Evolutionary conservation across 23 tunicate genomes (phyloP), one percentile per base, ranked within the genome.

Genomic region (Ascidia mentula): DNA sequence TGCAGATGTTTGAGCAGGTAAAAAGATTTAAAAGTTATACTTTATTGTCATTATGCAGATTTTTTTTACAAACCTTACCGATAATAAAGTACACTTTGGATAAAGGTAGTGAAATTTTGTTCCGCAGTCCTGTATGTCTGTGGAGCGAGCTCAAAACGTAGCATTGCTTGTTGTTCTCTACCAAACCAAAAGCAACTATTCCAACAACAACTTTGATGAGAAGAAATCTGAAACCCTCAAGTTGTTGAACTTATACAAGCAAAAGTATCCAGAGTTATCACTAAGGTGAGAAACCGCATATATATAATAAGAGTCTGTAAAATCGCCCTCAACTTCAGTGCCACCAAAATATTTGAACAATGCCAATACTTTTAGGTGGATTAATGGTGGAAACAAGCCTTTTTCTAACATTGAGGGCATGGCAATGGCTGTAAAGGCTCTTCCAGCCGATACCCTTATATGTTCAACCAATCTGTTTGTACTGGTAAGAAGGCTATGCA

Each of bases 1-100:
- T 93, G 98, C 98, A 93, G 60, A 93, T 88, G 98, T 93, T 93
- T 84, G 98, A 93, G 80, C 89, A 93, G 89, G 98, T 93, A 53
- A 53, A 53, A 53, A 5, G 65, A 3, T 5, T 53, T 9, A 53
- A 53, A 53, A 3, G 22, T 28, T 53, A 28, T 28, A 30, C 36
- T 18, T 70, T 70, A 42, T 12, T 12, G 15, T 9, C 53, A 42
- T 15, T 42, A 9, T 9, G 15, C 12, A 42, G 15, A 9, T 42
- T 12, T 42, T 42, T 42, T 42, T 12, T 15, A 15, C 53, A 12
- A 42, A 9, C 12, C 53, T 42, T 42, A 42, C 15, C 15, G 15
- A 12, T 42, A 42, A 42, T 9, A 42, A 12, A 42, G 15, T 9
- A 42, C 53, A 42, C 53, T 42, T 42, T 9, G 15, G 15, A 12